A percentile compares a stretch with the other conserved stretches of the same genome.
Conservation (phyloP, 1,140 invertebrate genomes). For the Leptonema lineaticorne region DNA sequence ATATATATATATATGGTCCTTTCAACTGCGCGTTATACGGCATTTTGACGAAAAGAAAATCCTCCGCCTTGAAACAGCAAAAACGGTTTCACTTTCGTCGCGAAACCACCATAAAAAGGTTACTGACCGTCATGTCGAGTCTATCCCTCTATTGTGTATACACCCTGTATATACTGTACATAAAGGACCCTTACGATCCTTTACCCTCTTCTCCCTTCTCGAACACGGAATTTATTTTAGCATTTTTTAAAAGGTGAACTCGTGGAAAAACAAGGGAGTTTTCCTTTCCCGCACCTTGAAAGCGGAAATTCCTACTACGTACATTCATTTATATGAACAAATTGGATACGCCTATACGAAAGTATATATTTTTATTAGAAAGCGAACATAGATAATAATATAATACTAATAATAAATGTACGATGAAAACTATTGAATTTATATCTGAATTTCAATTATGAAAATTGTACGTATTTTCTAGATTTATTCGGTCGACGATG, state of each 20-base stretch:
- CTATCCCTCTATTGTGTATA: neutral
- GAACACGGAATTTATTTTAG: slow-evolving; percentile 10
- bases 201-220: neutral
- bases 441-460: no score
- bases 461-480: neutral
- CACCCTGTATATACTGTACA: neutral
- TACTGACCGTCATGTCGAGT: slow-evolving; percentile 30
- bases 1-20: no score
- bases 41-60: no score
- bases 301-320: no score
- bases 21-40: no score
- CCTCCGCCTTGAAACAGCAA: slow-evolving; percentile 18
- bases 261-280: neutral
- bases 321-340: no score
- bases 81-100: slow-evolving; percentile 24
- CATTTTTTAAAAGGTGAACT: neutral
- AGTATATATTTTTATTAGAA: no score
- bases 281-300: neutral
- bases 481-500: no score
- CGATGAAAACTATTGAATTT: no score
- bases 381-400: no score
- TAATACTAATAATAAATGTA: no score
- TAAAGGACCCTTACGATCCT: neutral
- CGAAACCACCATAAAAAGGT: slow-evolving; percentile 34
- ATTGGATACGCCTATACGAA: no score